Percentiles rank a stretch among this genome's conserved stretches.
These are phyloP conservation scores for Lypha dubia DNA, from an alignment of 2,888 invertebrate species.

Conservation along the genomic window DNA sequence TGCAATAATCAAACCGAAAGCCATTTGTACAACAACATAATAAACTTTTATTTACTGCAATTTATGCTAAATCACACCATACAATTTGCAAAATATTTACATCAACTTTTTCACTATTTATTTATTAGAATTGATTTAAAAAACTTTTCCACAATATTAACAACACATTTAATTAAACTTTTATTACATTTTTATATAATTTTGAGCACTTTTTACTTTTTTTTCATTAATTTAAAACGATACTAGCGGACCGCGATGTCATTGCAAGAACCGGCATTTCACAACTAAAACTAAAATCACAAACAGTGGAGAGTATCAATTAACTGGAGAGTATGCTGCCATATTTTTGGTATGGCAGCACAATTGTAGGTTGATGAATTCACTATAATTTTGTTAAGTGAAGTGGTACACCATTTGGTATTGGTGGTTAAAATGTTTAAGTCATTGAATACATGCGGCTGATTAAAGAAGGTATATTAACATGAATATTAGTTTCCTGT, in stretches of 20 bases:
- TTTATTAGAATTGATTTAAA: not conserved
- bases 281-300: conserved; percentile 6
- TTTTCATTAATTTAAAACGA: conserved; percentile 16
- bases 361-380: not conserved
- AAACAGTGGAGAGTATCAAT: not conserved
- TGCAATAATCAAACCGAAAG: too few relatives aligned
- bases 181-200: not conserved
- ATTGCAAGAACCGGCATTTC: conserved; percentile 26
- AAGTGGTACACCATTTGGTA: too few relatives aligned
- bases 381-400: too few relatives aligned
- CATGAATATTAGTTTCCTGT: too few relatives aligned
- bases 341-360: not conserved
- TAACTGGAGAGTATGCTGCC: not conserved
- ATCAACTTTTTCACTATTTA: not conserved
- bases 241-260: not conserved
- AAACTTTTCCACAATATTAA: not conserved
- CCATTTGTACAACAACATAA: not conserved
- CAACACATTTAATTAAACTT: not conserved
- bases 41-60: too few relatives aligned
- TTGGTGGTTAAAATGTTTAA: too few relatives aligned
- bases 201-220: not conserved
- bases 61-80: not conserved
- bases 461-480: too few relatives aligned
- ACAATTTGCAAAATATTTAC: not conserved
- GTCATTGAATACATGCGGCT: too few relatives aligned